Evolutionary conservation across 2,113 vertebrate species (phyloP), one percentile per base, ranked within the genome.

Genomic region (Oreochromis tanganicae): DNA sequence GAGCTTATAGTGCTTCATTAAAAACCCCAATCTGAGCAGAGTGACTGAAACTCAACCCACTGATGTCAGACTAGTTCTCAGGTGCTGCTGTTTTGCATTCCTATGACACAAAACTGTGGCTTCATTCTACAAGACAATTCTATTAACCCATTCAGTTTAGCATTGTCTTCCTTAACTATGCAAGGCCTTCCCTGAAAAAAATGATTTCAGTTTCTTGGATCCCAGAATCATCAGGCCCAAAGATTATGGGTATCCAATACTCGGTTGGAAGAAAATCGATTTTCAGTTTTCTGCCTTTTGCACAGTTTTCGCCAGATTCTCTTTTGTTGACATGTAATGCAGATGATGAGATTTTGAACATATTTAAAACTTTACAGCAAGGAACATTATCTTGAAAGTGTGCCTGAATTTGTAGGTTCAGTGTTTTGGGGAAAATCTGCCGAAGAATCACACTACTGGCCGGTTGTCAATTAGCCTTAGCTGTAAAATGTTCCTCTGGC

Each of bases 51-150:
- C 63, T 41, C 4, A 38, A 68, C 11, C 63, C 38, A 34, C 11
- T 5, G 34, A 38, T 68, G 6, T 38, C 63, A 41, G 34, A 68
- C 19, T n/a, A n/a, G 32, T 36, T 4, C 61, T 38, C 34, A 5
- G 63, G 63, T 68, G 63, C 34, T 68, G 32, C 32, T 66, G 61
- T 66, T 66, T 66, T 66, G 17, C 32, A 66, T 66, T 66, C 6
- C 9, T 36, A 1, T 5, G 61, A 34, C 32, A 66, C 61, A 66
- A 66, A 8, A 66, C 32, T 7, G 29, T 3, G 59, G 32, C 61
- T 66, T 66, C 1, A 66, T 66, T 66, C 17, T 12, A 36, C 32
- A 63, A 12, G 9, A 63, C 9, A n/a, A 63, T n/a, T 41, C 0
- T 16, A 24, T 41, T 46, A 43, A 71, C 13, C n/a, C 7, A 43